Evolutionary conservation across 2,113 vertebrate genomes (phyloP), one percentile per base, ranked within the genome.

Genomic region (Eleginops maclovinus): DNA sequence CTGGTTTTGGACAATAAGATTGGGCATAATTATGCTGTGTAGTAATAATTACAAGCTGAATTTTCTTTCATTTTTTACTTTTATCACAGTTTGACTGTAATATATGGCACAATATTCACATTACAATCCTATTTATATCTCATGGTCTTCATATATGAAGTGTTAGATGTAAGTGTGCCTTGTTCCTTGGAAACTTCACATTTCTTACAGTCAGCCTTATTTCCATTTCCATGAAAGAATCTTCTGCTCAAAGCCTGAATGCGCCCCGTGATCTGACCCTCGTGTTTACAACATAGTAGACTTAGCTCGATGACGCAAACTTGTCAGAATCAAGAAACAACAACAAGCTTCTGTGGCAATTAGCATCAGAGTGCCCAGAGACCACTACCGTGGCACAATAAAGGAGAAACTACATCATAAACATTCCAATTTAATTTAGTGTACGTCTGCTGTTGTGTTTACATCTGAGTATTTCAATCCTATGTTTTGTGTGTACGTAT

Each of bases 371-470:
- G 56, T 72, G 60, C 72, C 79, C 59, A 68, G 82, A 81, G 81
- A 86, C 40, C 71, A 43, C 50, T 56, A 56, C 54, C 24, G 40
- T 31, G 44, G 54, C 63, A 67, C 61, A 72, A 77, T 79, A 60
- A 77, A 85, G 71, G 22, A 72, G 54, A 58, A 85, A 90, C 85
- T 64, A 83, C 81, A 85, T 79, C 61, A 84, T 74, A 86, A 87
- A 89, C 81, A 83, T 83, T 85, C 64, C 36, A 28, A 79, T 89
- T 84, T 75, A 87, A 89, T 81, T 85, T 80, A 82, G 78, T 17
- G 44, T 50, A 11, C 79, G 46, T 76, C 28, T 60, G n/a, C 24
- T 53, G 55, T 59, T 58, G 51, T 59, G 82, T 63, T 28, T 68
- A 66, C 28, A 60, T 70, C 15, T 62, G 53, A 81, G 75, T 74